Base-by-base conservation (phyloP, 1,140 invertebrate species). In the Pissodes strobi region DNA sequence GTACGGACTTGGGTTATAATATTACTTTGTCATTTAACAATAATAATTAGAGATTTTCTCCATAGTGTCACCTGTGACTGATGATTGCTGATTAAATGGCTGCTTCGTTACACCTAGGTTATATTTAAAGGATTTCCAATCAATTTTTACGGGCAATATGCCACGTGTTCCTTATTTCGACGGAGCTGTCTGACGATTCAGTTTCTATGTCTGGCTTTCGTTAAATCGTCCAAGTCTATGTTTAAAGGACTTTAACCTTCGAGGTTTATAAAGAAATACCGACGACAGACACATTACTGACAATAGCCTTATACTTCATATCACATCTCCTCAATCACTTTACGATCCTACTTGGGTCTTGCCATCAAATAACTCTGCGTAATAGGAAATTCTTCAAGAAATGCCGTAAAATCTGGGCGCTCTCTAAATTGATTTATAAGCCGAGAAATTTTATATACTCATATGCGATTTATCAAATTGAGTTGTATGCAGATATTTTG, bases 271-370 rank as follows among this genome's bases (percentile, higher is more conserved):
- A 41, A 61, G 61, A 64, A 62, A 60, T 65, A 62, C 55, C 61
- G 48, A 57, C 64, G 65, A 67, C 65, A 69, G 68, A 67, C 68
- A 57, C 65, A 69, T 69, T 67, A 69, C 65, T 48, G 48, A 56
- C 52, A 63, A 59, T 52, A 48, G 61, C 64, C 56, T 22, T 62
- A 41, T 62, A 57, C 55, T 67, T 67, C 49, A 59, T 62, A 62
- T 41, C 60, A 25, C 52, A 56, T 63, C 52, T 17, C 49, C 52
- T 62, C 66, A 63, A 67, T 67, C 66, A 63, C 59, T 67, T 61
- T 62, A 62, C 59, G 48, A 62, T 53, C 59, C 59, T 62, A 22
- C 17, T 30, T 49, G 59, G 53, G 59, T 43, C 22, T 51, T 45
- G 49, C 21, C 19, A 48, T 62, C 34, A 62, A 52, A 62, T 62